Base-by-base conservation (phyloP, 2,113 vertebrate genomes). In the Alligator sinensis region DNA sequence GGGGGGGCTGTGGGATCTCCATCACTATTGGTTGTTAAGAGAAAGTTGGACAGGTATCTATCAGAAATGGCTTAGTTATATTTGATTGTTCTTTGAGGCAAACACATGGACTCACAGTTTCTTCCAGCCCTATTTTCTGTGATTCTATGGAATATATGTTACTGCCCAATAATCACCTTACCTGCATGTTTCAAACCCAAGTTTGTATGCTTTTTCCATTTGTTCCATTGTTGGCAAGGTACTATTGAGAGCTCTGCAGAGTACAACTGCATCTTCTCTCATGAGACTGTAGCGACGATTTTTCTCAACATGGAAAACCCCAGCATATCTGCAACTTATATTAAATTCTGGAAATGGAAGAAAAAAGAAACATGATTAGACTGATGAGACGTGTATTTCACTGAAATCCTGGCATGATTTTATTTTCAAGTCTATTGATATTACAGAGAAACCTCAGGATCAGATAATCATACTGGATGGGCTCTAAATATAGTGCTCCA, bases 121-220 rank as follows among this genome's bases (percentile, higher is more conserved):
- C 47, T 47, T 47, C 47, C 47, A 47, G 47, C 47, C 47, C 47
- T 9, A 47, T 47, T 47, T 47, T 47, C 47, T 47, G 47, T 47
- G 47, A 47, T 47, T 47, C 47, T 47, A 47, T 47, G 47, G 47
- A 47, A 47, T 47, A 47, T 22, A 47, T 47, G 21, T 38, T 47
- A 47, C 34, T 47, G 22, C 70, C 47, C 47, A 24, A 59, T 0
- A 64, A 72, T 59, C 70, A 91, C 15, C 94, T 96, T 84, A 99
- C 99, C 99, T 99, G 99, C 99, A 99, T 18, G 98, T 99, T 97
- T 99, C 92, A 96, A 99, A 98, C 2, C 84, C 95, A 5, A 74
- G 47, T 0, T 2, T 0, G n/a, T 94, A 97, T 57, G 99, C 99
- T 55, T 10, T 11, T 9, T 57, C 0, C 93, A 99, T 55, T 94